phyloP scores from a whole-genome alignment of 2,113 vertebrate species.

The Strix aluco region DNA sequence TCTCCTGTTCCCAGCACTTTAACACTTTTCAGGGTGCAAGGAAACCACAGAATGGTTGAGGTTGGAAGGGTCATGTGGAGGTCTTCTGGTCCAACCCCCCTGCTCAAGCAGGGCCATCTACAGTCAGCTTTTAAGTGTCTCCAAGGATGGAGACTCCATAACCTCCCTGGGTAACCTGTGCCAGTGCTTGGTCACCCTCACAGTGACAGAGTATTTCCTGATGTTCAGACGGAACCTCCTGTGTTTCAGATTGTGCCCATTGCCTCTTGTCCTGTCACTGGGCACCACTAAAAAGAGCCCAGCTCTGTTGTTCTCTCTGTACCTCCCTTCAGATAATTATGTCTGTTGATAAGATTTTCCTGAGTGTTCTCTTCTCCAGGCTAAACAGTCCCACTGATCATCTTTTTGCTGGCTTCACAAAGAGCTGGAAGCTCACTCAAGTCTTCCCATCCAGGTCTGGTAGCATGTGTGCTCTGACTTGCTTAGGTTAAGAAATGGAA shows the following conservation, averaged over 20 bases:
- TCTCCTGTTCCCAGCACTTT: neutral
- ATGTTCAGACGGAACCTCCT: neutral
- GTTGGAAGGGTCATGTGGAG: neutral
- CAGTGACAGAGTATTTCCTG: neutral
- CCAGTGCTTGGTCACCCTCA: neutral
- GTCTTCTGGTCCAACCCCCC: neutral
- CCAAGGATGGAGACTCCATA: neutral
- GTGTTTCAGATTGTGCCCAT: neutral
- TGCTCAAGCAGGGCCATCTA: neutral
- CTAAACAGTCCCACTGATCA: neutral
- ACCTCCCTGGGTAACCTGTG: neutral
- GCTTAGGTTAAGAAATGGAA: neutral
- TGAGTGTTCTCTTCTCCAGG: neutral
- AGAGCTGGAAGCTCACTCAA: neutral
- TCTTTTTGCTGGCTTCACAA: neutral
- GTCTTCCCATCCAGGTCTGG: neutral
- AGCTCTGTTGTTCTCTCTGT: neutral
- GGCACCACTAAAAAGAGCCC: neutral
- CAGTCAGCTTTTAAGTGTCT: neutral
- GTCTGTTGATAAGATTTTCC: neutral
- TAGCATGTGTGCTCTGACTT: neutral
- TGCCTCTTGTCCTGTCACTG: neutral
- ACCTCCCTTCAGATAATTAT: neutral
- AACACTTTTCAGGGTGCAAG: neutral
- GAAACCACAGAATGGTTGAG: neutral